Conservation (phyloP, 2,888 invertebrate species). For the Troides helena region DNA sequence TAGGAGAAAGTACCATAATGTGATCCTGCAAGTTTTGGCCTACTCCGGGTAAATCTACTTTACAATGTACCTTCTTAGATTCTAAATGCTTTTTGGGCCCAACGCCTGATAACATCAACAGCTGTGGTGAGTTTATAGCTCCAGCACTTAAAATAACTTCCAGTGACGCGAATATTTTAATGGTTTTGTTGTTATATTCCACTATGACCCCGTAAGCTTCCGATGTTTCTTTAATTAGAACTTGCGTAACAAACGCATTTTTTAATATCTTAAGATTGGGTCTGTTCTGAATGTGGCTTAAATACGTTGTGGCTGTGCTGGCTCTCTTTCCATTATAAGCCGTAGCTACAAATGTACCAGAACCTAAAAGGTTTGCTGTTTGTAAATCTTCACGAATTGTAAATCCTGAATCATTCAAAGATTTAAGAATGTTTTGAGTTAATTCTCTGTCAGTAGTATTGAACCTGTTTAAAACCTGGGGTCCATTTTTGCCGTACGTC, state of each 20-base stretch:
- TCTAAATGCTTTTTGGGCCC: slow-evolving; percentile 63
- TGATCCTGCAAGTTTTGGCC: slow-evolving; percentile 80
- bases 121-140: slow-evolving; percentile 69
- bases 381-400: slow-evolving; percentile 54
- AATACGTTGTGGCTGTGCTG: slow-evolving; percentile 73
- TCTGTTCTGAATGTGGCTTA: slow-evolving; percentile 47
- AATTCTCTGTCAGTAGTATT: slow-evolving; percentile 59
- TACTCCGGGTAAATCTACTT: slow-evolving; percentile 65
- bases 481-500: slow-evolving; percentile 65
- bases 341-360: slow-evolving; percentile 67
- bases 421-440: slow-evolving; percentile 47
- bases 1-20: slow-evolving; percentile 53
- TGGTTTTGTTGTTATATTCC: slow-evolving; percentile 40
- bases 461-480: slow-evolving; percentile 64
- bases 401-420: slow-evolving; percentile 44
- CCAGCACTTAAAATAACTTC: slow-evolving; percentile 76
- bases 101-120: slow-evolving; percentile 76
- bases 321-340: slow-evolving; percentile 68
- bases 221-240: slow-evolving; percentile 67
- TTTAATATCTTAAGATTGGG: slow-evolving; percentile 63
- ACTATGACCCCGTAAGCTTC: slow-evolving; percentile 62
- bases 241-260: slow-evolving; percentile 67
- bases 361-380: slow-evolving; percentile 65
- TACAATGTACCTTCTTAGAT: slow-evolving; percentile 53
- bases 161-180: slow-evolving; percentile 45